These are phyloP conservation scores for Tubulanus polymorphus DNA, from an alignment of 2,888 invertebrate genomes.

Conservation along the genomic window DNA sequence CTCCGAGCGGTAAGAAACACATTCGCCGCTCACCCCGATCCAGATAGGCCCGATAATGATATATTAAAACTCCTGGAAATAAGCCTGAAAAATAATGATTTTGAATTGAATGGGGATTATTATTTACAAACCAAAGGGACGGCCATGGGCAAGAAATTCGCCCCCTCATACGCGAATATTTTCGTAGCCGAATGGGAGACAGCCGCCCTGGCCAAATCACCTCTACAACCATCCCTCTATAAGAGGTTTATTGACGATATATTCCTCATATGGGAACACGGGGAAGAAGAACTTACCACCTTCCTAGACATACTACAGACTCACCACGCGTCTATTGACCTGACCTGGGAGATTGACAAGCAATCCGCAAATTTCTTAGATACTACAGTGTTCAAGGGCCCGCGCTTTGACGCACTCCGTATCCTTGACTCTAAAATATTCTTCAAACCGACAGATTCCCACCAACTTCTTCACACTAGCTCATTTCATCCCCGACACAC, in stretches of 20 bases:
- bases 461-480: background rate
- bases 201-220: constrained; percentile 1
- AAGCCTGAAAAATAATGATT: too few relatives aligned
- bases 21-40: too few relatives aligned
- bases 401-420: too few relatives aligned
- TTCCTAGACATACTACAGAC: background rate
- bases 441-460: background rate
- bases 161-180: constrained; percentile 16
- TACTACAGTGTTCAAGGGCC: background rate
- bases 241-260: constrained; percentile 18
- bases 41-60: too few relatives aligned
- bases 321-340: background rate
- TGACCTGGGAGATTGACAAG: background rate
- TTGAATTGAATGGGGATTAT: too few relatives aligned
- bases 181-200: constrained; percentile 18
- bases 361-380: background rate
- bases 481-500: background rate
- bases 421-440: background rate
- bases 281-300: background rate
- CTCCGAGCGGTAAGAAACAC: too few relatives aligned
- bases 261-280: constrained; percentile 14
- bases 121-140: constrained; percentile 17
- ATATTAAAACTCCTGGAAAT: too few relatives aligned
- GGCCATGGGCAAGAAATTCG: constrained; percentile 20
- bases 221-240: constrained; percentile 8